A percentile compares a stretch with the other conserved stretches of the same genome.
These are phyloP conservation scores for Pachymerium ferrugineum DNA, from an alignment of 2,888 invertebrate species.

Conservation along the genomic window DNA sequence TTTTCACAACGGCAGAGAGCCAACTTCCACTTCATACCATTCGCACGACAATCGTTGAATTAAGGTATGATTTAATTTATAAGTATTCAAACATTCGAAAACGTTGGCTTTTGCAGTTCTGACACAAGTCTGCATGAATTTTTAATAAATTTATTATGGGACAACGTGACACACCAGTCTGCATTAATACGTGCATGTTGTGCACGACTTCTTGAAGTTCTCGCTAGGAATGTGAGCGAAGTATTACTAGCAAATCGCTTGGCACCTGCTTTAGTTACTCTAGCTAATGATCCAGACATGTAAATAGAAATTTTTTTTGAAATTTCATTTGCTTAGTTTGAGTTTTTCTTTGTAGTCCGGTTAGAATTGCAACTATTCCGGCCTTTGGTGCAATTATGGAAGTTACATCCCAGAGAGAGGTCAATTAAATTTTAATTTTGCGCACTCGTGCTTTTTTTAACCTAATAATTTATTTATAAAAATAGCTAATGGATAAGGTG, in stretches of 20 bases:
- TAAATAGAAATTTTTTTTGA: conserved; percentile 47
- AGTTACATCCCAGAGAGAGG: conserved; percentile 49
- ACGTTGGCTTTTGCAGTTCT: conserved; percentile 40
- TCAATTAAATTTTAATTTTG: conserved; percentile 39
- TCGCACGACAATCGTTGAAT: conserved; percentile 44
- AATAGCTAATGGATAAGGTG: conserved; percentile 48
- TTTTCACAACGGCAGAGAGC: conserved; percentile 53
- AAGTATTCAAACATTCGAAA: not conserved
- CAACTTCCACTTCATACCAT: conserved; percentile 52
- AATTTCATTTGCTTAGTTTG: not conserved
- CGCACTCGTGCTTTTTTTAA: not conserved
- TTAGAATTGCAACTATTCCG: conserved; percentile 59
- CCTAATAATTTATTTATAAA: not conserved
- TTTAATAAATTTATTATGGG: conserved; percentile 61
- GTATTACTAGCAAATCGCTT: conserved; percentile 56
- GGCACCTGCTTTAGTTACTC: conserved; percentile 63
- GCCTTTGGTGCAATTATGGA: conserved; percentile 58
- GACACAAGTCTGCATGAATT: conserved; percentile 53
- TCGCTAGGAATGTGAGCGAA: conserved; percentile 55
- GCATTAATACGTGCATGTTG: conserved; percentile 58
- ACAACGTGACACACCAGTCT: conserved; percentile 61
- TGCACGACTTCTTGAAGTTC: conserved; percentile 56
- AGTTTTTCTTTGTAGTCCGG: conserved; percentile 46
- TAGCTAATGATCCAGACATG: conserved; percentile 63
- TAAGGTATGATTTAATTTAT: conserved; percentile 40